These are phyloP conservation scores for Odocoileus virginianus DNA, from an alignment of 2,113 vertebrate species.

Conservation along the genomic window DNA sequence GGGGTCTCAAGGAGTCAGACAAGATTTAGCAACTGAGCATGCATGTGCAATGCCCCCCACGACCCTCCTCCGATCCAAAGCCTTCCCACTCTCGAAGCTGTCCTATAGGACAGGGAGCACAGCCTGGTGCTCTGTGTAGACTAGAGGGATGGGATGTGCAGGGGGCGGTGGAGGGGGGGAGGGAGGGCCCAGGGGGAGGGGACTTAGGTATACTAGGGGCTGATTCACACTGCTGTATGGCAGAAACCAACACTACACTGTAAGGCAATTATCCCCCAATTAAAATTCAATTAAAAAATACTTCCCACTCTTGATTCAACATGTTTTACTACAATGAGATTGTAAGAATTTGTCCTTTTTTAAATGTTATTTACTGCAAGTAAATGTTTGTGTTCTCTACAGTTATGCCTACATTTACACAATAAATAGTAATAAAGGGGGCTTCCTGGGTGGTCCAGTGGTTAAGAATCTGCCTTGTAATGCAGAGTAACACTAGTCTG, in stretches of 20 bases:
- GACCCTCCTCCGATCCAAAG: neutral
- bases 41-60: neutral
- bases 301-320: neutral
- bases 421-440: neutral
- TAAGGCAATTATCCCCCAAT: neutral
- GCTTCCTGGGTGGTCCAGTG: neutral
- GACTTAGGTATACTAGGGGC: neutral
- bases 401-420: neutral
- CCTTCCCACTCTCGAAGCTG: neutral
- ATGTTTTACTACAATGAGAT: neutral
- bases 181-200: too few species aligned
- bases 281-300: neutral
- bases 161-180: fast-evolving
- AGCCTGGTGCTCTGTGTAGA: neutral
- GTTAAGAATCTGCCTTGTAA: neutral
- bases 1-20: neutral
- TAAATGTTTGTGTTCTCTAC: slow-evolving; percentile 15
- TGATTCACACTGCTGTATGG: neutral
- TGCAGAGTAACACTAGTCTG: neutral
- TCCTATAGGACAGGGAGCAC: neutral
- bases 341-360: slow-evolving; percentile 26
- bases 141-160: neutral
- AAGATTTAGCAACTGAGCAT: neutral
- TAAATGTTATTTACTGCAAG: slow-evolving; percentile 14
- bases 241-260: neutral